Base-by-base conservation (phyloP, 2,113 vertebrate genomes). In the Ascaphus truei region DNA sequence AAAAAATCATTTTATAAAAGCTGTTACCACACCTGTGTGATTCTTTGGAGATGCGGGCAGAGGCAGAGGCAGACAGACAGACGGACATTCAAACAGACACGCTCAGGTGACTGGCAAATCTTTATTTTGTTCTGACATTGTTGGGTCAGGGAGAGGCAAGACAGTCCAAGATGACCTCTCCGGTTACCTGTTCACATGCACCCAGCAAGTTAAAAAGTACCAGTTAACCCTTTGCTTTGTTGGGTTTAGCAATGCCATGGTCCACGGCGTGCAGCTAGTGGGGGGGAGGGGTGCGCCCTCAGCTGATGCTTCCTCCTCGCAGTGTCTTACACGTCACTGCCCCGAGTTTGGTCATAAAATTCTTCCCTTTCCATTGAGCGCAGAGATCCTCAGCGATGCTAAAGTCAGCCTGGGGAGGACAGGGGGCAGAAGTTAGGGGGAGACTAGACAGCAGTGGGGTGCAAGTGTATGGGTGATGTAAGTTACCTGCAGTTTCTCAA, bases 401-500 rank as follows among this genome's bases (percentile, higher is more conserved):
- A 82, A 98, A 91, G 79, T 98, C 95, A 0, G 84, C 91, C 97
- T 99, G 82, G 53, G 69, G 39, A 62, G 66, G 45, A 77, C 26
- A 48, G 3, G 18, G 11, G 20, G 30, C 20, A 5, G 3, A 7
- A 7, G 10, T 16, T 3, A 15, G 71, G 29, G 50, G 8, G 2
- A 2, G 3, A 43, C 9, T 5, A 29, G 11, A 29, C 9, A 16
- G n/a, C n/a, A n/a, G n/a, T n/a, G n/a, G n/a, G n/a, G 18, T 22
- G 48, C 9, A 10, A 57, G 3, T 41, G 15, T 13, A 13, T 10
- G 39, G 39, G 10, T 41, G 5, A 52, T 3, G 22, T 23, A 11
- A 27, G 48, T 1, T 76, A 98, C 97, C 93, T 98, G 97, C 52
- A 99, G 74, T 81, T 95, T 98, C 84, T 99, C 97, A 76, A 98